Evolutionary conservation across 1,140 invertebrate genomes (phyloP), one percentile per base, ranked within the genome.

Genomic region (Drosophila willistoni): DNA sequence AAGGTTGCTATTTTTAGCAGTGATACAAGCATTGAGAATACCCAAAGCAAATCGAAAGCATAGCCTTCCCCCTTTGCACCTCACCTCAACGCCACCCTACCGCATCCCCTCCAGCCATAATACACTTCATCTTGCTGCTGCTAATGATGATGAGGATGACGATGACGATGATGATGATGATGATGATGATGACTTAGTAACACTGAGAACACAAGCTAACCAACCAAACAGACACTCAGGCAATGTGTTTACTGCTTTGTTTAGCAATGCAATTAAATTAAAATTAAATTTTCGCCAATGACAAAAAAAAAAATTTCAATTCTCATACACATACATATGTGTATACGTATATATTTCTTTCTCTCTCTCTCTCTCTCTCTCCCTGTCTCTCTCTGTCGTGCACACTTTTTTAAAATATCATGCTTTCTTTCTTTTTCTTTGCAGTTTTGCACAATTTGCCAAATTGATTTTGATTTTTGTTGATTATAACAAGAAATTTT

Each of bases 381-480:
- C n/a, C 14, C 10, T 36, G 7, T 7, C 41, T n/a, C 41, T 14
- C 41, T 25, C 19, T 22, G 19, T 22, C 19, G 1, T 22, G 19
- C 19, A 22, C 19, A 22, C 19, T 14, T 42, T 3, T 39, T 39
- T 39, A 39, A 39, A 5, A 14, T 12, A 39, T 17, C 5, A 14
- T 44, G 44, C 44, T 17, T 33, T 65, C 17, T 29, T 29, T 61
- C 44, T 36, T 47, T 17, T 64, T 68, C 41, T 29, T 81, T 81
- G 60, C 83, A 86, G 82, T 77, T 77, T 65, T 73, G 73, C 61
- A 71, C 62, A 60, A 89, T 81, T 83, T 77, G 81, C 77, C 77
- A 87, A 59, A 87, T 87, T 87, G 83, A 82, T 83, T 87, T 79
- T 87, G 83, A 87, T 87, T 87, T 87, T 72, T n/a, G 73, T 63